Base-by-base conservation (phyloP, 1,140 invertebrate genomes). In the Pseudomyrmex pallidus region DNA sequence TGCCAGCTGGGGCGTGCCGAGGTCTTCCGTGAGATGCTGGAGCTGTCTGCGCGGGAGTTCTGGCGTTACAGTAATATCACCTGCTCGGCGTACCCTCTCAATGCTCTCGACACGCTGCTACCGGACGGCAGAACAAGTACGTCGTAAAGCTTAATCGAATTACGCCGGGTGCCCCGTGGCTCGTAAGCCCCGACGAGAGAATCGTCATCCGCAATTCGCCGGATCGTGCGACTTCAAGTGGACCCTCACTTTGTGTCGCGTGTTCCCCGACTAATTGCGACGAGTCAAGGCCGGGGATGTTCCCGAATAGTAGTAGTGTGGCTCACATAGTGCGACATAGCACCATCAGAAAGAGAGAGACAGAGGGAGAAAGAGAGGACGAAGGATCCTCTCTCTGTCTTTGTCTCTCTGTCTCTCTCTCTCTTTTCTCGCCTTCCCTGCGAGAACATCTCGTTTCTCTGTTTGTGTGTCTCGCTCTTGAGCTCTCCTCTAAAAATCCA, bases 31-130 rank as follows among this genome's bases (percentile, higher is more conserved):
- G 99, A 99, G 95, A 99, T 99, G 98, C 95, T 99, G 91, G 99
- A 99, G 93, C 95, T 99, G 12, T 98, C 98, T 68, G 97, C 98
- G 80, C 95, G 98, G 84, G 99, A 99, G 94, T 99, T 99, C 93
- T 99, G 99, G 99, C 95, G 99, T 57, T 99, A 99, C 94, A 99
- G 98, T 89, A 99, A 99, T 92, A 99, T 99, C 89, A 99, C 98
- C n/a, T 99, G 99, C 94, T 99, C 98, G 13, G 98, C 98, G 0
- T 99, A 99, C 94, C 98, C 99, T 0, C 94, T 99, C 2, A 98
- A 98, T 94, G 98, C 98, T 17, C 95, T 99, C 88, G 99, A 99
- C 93, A 99, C 99, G 0, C 96, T 99, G 76, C 94, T 98, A 68
- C 98, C 98, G 9, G 97, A 98, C 93, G 99, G 99, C 83, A 95